Percentiles rank a stretch among this genome's conserved stretches.
Conservation (phyloP, 1,140 invertebrate genomes). For the Pinna nobilis region DNA sequence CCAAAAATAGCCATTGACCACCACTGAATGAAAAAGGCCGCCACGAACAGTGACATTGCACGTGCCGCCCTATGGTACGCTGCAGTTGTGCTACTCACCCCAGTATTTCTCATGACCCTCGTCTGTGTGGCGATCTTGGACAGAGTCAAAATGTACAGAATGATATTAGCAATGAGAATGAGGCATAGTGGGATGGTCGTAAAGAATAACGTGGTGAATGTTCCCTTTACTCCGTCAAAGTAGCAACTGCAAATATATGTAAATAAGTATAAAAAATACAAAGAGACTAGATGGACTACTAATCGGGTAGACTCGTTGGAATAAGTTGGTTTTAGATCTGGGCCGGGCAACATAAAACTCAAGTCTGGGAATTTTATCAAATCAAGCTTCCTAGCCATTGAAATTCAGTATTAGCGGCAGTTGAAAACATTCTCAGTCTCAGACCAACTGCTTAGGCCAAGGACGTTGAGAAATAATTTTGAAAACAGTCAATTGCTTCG, state of each 20-base stretch:
- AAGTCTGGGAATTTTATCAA: too few species aligned
- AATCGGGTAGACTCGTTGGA: not conserved
- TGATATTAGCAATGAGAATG: slow-evolving; percentile 11
- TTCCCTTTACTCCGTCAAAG: slow-evolving; percentile 32
- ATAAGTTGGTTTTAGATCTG: not conserved
- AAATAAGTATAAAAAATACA: not conserved
- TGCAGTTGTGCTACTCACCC: not conserved
- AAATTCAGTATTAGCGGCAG: too few species aligned
- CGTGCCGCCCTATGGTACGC: slow-evolving; percentile 23
- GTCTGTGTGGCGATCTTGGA: slow-evolving; percentile 12
- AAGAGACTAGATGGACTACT: too few species aligned
- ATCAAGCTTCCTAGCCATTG: too few species aligned
- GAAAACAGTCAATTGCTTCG: too few species aligned
- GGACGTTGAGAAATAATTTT: too few species aligned
- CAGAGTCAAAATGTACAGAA: slow-evolving; percentile 24
- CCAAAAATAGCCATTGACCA: slow-evolving; percentile 31
- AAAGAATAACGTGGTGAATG: slow-evolving; percentile 24
- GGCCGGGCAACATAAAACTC: too few species aligned
- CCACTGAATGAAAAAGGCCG: slow-evolving; percentile 34
- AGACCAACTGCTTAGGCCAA: too few species aligned
- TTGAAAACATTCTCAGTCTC: too few species aligned
- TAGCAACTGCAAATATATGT: slow-evolving; percentile 19
- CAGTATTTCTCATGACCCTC: not conserved
- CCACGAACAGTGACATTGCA: slow-evolving; percentile 32
- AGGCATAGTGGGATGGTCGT: slow-evolving; percentile 22